Base-by-base conservation (phyloP, 1,140 invertebrate genomes). In the Heliconius melpomene region DNA sequence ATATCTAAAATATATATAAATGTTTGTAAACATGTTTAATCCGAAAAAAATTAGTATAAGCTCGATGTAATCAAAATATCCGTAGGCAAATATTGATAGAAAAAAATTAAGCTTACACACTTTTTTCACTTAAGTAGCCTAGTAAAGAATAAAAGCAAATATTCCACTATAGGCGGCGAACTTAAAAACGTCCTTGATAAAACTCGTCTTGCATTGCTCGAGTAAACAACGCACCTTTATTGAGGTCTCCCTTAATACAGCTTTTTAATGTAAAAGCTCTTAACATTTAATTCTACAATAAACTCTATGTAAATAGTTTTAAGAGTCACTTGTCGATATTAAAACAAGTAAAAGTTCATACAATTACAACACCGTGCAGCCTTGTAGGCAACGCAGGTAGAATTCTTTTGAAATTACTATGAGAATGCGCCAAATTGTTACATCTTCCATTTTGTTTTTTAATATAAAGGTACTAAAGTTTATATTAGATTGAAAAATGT, bases 351-450 rank as follows among this genome's bases (percentile, higher is more conserved):
- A 80, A 80, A 76, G 79, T 76, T 75, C 38, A 72, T 76, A 71
- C 57, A 71, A 80, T 80, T 80, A 76, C 79, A 76, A 79, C 74
- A 79, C 40, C 74, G 40, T 72, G 70, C 23, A 80, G 72, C 79
- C 79, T 81, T 81, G 79, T 74, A 60, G 74, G 74, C 32, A 72
- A 73, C 70, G 57, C 79, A 81, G 79, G 75, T 78, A 81, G 79
- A 74, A 81, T 78, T 81, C 79, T 72, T 80, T 80, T 60, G 75
- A 78, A 78, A 78, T 74, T 80, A 72, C 60, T 66, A 66, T 66
- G 60, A 29, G 60, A 66, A 75, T 40, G 40, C 46, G 29, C 52
- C 20, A 23, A 66, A 75, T 75, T 75, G 54, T 36, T 13, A 60
- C 20, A 40, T 23, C 20, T 40, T 75, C n/a, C 13, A 75, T 75